These are phyloP conservation scores for Micrasema longulum DNA, from an alignment of 1,140 invertebrate genomes.

Conservation along the genomic window DNA sequence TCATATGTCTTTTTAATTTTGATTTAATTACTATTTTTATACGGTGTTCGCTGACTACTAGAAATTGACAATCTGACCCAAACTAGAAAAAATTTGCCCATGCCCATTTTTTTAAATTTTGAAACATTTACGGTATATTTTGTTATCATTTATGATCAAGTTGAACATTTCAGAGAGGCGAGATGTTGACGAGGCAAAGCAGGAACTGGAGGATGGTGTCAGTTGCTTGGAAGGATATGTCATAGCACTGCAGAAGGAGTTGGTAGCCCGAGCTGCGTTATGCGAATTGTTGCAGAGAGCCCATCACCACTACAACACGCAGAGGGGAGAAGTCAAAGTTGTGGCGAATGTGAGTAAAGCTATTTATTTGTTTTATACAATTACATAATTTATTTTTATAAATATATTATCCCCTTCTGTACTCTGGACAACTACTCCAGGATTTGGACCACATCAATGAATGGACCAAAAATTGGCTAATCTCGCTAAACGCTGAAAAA, in stretches of 20 bases:
- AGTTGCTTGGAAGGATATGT: slow-evolving; percentile 84
- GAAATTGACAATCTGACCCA: too few relatives aligned
- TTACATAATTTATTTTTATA: too few relatives aligned
- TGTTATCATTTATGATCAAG: too few relatives aligned
- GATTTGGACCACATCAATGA: too few relatives aligned
- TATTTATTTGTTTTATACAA: too few relatives aligned
- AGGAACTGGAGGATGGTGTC: slow-evolving; percentile 86
- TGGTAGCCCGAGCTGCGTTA: slow-evolving; percentile 82
- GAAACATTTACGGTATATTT: too few relatives aligned
- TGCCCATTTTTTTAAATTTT: slow-evolving; percentile 20
- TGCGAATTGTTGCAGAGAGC: slow-evolving; percentile 82
- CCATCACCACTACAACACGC: slow-evolving; percentile 89
- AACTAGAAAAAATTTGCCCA: too few relatives aligned
- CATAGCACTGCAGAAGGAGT: slow-evolving; percentile 82
- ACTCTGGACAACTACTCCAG: too few relatives aligned
- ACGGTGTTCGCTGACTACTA: too few relatives aligned
- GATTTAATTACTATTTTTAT: background rate
- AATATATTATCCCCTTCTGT: too few relatives aligned
- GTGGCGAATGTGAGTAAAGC: slow-evolving; percentile 89
- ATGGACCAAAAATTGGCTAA: too few relatives aligned
- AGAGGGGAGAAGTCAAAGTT: slow-evolving; percentile 91
- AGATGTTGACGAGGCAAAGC: slow-evolving; percentile 87
- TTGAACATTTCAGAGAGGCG: slow-evolving; percentile 79
- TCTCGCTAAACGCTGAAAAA: too few relatives aligned
- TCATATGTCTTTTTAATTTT: background rate